Conservation (phyloP, 2,888 invertebrate species). For the Lutraria lutraria region DNA sequence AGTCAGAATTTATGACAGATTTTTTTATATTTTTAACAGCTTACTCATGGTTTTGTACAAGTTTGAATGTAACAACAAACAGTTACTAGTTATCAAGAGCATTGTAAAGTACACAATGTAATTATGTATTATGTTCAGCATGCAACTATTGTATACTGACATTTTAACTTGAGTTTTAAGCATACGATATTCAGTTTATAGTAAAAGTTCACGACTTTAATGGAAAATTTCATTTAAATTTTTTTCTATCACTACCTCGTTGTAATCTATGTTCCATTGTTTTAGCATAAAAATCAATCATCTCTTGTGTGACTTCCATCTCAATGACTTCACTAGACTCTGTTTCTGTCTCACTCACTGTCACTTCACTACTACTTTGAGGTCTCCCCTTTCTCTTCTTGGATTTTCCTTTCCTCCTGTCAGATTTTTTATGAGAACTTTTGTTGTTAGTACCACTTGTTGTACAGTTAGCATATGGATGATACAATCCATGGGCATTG, state of each 20-base stretch:
- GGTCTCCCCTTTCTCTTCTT: conserved; percentile 11
- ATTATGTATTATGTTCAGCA: too few relatives aligned
- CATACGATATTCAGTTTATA: too few relatives aligned
- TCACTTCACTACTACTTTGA: conserved; percentile 9
- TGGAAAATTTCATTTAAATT: neutral
- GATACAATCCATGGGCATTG: neutral
- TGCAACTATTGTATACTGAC: too few relatives aligned
- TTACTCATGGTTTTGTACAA: too few relatives aligned
- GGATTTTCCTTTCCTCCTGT: conserved; percentile 15
- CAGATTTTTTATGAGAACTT: neutral
- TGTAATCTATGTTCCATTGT: conserved; percentile 89
- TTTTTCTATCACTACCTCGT: conserved; percentile 77
- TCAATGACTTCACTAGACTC: conserved; percentile 85
- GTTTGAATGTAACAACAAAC: too few relatives aligned
- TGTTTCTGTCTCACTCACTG: conserved; percentile 29
- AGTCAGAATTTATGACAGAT: too few relatives aligned
- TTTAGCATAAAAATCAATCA: conserved; percentile 89
- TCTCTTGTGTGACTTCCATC: conserved; percentile 90
- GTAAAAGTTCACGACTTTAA: too few relatives aligned
- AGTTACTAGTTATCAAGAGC: too few relatives aligned
- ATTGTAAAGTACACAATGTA: too few relatives aligned
- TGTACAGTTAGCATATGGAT: neutral
- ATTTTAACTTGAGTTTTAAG: too few relatives aligned
- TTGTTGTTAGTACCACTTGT: neutral
- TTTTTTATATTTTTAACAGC: too few relatives aligned